These are phyloP conservation scores for Petrosia ficiformis DNA, from an alignment of 37 sponge, comb jelly and placozoan species.

Conservation along the genomic window DNA sequence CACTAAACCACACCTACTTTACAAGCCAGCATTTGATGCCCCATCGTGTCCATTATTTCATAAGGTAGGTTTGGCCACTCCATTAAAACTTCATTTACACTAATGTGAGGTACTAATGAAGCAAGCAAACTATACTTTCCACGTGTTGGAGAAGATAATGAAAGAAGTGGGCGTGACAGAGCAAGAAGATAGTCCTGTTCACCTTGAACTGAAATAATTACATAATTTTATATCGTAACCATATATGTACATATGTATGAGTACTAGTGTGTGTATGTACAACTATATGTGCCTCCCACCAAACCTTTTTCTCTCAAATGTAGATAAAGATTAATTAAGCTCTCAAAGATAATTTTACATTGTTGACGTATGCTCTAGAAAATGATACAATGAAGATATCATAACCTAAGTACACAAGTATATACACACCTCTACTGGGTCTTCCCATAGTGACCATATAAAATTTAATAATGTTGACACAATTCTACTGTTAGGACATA, in stretches of 20 bases:
- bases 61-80: constrained; percentile 28
- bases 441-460: constrained; percentile 78
- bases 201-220: background rate
- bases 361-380: constrained; percentile 56
- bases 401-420: background rate
- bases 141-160: constrained; percentile 39
- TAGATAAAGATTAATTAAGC: background rate
- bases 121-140: constrained; percentile 50
- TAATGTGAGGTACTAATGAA: constrained; percentile 24
- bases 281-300: no score
- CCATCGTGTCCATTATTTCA: constrained; percentile 63
- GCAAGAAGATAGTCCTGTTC: constrained; percentile 2
- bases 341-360: constrained; percentile 44
- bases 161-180: constrained; percentile 23
- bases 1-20: background rate
- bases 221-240: background rate
- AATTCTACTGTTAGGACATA: constrained; percentile 28
- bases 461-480: constrained; percentile 19
- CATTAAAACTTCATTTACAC: constrained; percentile 19
- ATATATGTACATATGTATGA: no score
- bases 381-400: background rate
- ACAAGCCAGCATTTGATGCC: constrained; percentile 71
- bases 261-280: no score
- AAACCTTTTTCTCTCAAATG: background rate
- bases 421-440: constrained; percentile 59